Evolutionary conservation across 2,888 invertebrate species (phyloP), one percentile per base, ranked within the genome.

Genomic region (Halictus ligatus): DNA sequence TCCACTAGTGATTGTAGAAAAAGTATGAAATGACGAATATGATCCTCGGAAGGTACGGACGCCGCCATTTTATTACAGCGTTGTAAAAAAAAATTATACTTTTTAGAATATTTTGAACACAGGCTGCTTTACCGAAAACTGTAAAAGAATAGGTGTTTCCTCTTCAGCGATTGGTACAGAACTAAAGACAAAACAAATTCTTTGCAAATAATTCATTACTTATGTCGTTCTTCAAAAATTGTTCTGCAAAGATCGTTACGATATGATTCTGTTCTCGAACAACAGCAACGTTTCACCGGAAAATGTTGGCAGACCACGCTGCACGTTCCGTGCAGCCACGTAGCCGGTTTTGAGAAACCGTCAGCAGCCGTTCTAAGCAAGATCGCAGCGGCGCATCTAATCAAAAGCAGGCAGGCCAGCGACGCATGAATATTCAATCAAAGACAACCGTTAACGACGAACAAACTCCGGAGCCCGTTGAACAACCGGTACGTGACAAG

Each of bases 371-470:
- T 21, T 54, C 54, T 54, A 54, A 54, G 54, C 54, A 54, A 54
- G 54, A 54, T 54, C 21, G 54, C 54, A 54, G 60, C 71, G 40
- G 40, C n/a, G 72, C 72, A 35, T 72, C 72, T n/a, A 72, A 43
- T 72, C 46, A 43, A 35, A 46, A 72, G 10, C 40, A 35, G 72
- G 21, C 72, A 54, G 54, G 54, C 54, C 72, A 8, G 60, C 69
- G 40, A 69, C 35, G 21, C 69, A 69, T 69, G 69, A 69, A 69
- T 69, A 69, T 69, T 69, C 69, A 69, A 69, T 69, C 69, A 69
- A 69, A 69, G 69, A 69, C 69, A 69, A 69, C 40, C 69, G 69
- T 69, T 69, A 69, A 69, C 69, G 69, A 69, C 69, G 69, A 69
- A 69, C 69, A 69, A 60, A 69, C 69, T 69, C 69, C 40, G 7